Percentiles rank a stretch among this genome's conserved stretches.
Conservation (phyloP, 2,797 vertebrate genomes). For the Pogonophryne albipinna region DNA sequence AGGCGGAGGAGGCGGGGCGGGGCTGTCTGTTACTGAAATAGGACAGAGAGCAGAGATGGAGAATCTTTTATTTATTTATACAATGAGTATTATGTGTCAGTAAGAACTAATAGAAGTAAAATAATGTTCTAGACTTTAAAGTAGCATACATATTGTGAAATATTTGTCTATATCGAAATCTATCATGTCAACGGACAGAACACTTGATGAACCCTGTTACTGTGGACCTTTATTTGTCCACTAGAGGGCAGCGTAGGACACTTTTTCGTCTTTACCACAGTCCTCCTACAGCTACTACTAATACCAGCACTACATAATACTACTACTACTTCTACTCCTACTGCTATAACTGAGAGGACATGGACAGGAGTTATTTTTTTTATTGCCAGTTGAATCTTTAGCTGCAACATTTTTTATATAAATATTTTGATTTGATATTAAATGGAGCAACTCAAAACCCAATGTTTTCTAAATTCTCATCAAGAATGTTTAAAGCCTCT, state of each 20-base stretch:
- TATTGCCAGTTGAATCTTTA: too few species aligned
- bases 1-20: conserved; percentile 95
- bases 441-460: too few species aligned
- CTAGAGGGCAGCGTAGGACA: conserved; percentile 56
- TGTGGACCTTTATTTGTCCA: conserved; percentile 29
- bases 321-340: not conserved
- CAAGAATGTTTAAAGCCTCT: too few species aligned
- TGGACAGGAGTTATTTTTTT: not conserved
- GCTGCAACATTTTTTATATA: too few species aligned
- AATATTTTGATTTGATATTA: too few species aligned
- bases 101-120: too few species aligned
- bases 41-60: not conserved
- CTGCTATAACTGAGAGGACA: not conserved
- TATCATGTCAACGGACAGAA: not conserved
- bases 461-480: too few species aligned
- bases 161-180: not conserved
- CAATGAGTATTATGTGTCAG: not conserved
- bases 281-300: not conserved
- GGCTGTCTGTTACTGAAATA: conserved; percentile 95
- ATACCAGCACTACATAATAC: not conserved
- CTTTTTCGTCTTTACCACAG: not conserved
- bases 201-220: not conserved
- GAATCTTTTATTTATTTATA: not conserved
- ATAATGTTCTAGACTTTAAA: not conserved
- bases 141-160: not conserved